phyloP scores from a whole-genome alignment of 2,888 invertebrate species.

The Leucophenga maculata region DNA sequence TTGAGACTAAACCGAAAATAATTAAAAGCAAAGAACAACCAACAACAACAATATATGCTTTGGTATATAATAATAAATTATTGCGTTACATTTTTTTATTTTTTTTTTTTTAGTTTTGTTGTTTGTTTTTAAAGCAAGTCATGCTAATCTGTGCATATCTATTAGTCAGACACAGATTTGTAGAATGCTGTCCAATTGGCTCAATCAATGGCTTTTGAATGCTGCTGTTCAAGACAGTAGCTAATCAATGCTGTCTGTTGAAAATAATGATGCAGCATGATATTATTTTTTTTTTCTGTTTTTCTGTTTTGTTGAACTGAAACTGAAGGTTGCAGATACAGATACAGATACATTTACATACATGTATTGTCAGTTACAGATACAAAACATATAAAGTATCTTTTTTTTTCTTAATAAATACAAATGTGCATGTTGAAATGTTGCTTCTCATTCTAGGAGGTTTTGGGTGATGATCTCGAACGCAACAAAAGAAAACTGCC shows the following conservation, averaged over 20 bases:
- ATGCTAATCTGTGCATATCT: not conserved
- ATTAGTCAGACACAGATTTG: not conserved
- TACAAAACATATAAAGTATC: no score
- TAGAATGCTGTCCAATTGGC: slow-evolving; percentile 1
- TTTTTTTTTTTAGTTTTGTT: not conserved
- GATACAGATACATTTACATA: not conserved
- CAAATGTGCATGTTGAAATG: not conserved
- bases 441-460: slow-evolving; percentile 68
- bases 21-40: no score
- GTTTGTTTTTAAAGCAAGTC: not conserved
- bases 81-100: not conserved
- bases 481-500: slow-evolving; percentile 85
- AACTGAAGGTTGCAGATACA: not conserved
- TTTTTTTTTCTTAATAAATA: not conserved
- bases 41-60: not conserved
- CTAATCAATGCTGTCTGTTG: not conserved
- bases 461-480: slow-evolving; percentile 73
- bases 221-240: slow-evolving; percentile 11
- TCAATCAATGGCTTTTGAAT: slow-evolving; percentile 12
- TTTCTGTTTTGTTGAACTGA: not conserved
- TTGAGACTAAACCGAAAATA: slow-evolving; percentile 26
- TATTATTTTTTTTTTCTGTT: not conserved
- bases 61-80: not conserved
- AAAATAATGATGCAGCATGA: not conserved
- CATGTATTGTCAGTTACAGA: not conserved